A percentile compares a stretch with the other conserved stretches of the same genome.
Evolutionary conservation across 2,113 vertebrate species (phyloP).

Genomic region (Protobothrops mucrosquamatus): DNA sequence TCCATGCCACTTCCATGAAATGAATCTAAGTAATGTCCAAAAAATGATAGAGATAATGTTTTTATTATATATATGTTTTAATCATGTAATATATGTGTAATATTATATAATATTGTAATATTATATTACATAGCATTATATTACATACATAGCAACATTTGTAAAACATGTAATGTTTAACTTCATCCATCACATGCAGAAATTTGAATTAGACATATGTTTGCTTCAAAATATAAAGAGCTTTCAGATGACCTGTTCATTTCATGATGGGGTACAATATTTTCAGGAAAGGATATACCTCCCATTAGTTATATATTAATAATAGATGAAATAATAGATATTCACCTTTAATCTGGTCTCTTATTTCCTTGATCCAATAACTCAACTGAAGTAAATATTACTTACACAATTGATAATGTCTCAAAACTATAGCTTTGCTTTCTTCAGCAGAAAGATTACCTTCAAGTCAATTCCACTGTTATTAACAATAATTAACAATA

Average conservation of each 20-base stretch:
- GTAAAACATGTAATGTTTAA: not conserved
- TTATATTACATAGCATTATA: too few species aligned
- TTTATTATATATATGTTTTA: not conserved
- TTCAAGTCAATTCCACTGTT: not conserved
- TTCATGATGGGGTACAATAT: not conserved
- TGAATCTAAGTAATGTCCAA: not conserved
- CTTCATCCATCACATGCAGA: not conserved
- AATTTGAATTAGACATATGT: not conserved
- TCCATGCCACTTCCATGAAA: not conserved
- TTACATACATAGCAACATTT: not conserved
- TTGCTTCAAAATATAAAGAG: not conserved
- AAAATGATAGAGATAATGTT: not conserved
- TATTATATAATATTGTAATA: too few species aligned
- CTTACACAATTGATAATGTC: not conserved
- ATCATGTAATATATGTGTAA: not conserved
- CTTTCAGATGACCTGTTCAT: not conserved
- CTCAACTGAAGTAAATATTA: not conserved
- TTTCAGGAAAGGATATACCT: not conserved
- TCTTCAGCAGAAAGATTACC: constrained; percentile 11
- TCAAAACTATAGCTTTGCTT: constrained; percentile 10
- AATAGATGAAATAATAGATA: not conserved
- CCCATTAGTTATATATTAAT: not conserved
- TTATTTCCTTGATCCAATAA: not conserved
- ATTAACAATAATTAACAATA: not conserved
- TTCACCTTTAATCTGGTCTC: not conserved